A percentile compares a stretch with the other conserved stretches of the same genome.
phyloP scores from a whole-genome alignment of 1,140 invertebrate genomes.

The Lordiphosa mommai region DNA sequence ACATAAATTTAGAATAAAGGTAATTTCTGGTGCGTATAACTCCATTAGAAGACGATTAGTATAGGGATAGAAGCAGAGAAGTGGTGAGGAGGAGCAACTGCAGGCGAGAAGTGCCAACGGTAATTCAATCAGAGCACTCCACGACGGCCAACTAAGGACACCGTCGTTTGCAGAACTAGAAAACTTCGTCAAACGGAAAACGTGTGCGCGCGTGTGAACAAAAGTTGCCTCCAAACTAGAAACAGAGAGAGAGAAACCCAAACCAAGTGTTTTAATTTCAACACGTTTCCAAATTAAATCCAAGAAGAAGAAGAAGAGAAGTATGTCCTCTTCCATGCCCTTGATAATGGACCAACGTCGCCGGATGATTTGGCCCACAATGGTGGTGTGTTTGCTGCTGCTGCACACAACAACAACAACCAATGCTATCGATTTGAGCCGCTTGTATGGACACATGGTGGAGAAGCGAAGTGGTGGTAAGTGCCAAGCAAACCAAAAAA shows the following conservation, averaged over 20 bases:
- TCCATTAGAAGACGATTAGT: conserved; percentile 68
- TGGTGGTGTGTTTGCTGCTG: conserved; percentile 52
- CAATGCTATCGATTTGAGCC: conserved; percentile 78
- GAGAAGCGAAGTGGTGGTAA: conserved; percentile 76
- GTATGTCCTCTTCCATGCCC: conserved; percentile 43
- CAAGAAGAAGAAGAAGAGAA: neutral
- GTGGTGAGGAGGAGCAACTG: conserved; percentile 4
- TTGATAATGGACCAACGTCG: conserved; percentile 42
- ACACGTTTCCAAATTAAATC: conserved; percentile 20
- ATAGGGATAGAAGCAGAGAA: conserved; percentile 18
- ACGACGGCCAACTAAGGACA: conserved; percentile 16
- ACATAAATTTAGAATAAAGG: conserved; percentile 41
- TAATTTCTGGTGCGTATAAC: conserved; percentile 71
- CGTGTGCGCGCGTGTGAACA: conserved; percentile 52
- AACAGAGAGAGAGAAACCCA: too few species aligned
- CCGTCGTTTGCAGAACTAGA: conserved; percentile 23
- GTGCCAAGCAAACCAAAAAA: neutral
- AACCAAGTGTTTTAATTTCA: conserved; percentile 43
- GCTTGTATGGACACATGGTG: conserved; percentile 77
- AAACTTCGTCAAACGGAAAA: conserved; percentile 61
- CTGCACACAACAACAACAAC: conserved; percentile 50
- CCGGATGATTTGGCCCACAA: conserved; percentile 61
- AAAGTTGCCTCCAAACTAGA: conserved; percentile 27
- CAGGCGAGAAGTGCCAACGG: conserved; percentile 45
- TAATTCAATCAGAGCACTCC: conserved; percentile 53